A percentile compares a stretch with the other conserved stretches of the same genome.
These are phyloP conservation scores for Charanyca ferruginea DNA, from an alignment of 2,888 invertebrate genomes.

Conservation along the genomic window DNA sequence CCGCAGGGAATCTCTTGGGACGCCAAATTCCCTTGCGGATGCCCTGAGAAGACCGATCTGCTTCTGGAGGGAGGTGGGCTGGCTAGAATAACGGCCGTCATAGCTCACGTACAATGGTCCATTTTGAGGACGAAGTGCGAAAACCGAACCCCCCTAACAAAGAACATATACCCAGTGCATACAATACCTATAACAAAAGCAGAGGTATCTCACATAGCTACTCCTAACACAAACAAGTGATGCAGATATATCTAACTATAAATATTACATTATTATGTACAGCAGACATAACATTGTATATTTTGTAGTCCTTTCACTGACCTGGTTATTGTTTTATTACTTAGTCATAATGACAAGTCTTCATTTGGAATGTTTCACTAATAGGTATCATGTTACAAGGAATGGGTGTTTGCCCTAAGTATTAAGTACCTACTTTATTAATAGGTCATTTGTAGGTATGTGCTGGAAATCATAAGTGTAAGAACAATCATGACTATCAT, in stretches of 20 bases:
- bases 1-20: no score
- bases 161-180: background rate
- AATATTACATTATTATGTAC: background rate
- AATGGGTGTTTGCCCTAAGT: background rate
- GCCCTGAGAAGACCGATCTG: no score
- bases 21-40: no score
- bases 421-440: background rate
- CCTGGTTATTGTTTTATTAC: conserved; percentile 8
- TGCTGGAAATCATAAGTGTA: background rate
- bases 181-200: conserved; percentile 25
- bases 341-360: conserved; percentile 24
- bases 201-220: background rate
- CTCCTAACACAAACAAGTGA: conserved; percentile 7
- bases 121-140: no score
- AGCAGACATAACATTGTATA: conserved; percentile 1
- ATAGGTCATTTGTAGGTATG: no score
- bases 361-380: conserved; percentile 10
- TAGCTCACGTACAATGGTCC: no score
- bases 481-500: no score
- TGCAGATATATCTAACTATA: conserved; percentile 1
- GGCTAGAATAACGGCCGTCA: no score
- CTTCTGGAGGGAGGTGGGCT: no score
- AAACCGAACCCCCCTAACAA: no score
- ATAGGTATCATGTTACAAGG: conserved; percentile 3
- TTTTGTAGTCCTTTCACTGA: conserved; percentile 34